These are phyloP conservation scores for Hemicentrotus pulcherrimus DNA, from an alignment of 35 echinoderm and acorn worm genomes.

Conservation along the genomic window DNA sequence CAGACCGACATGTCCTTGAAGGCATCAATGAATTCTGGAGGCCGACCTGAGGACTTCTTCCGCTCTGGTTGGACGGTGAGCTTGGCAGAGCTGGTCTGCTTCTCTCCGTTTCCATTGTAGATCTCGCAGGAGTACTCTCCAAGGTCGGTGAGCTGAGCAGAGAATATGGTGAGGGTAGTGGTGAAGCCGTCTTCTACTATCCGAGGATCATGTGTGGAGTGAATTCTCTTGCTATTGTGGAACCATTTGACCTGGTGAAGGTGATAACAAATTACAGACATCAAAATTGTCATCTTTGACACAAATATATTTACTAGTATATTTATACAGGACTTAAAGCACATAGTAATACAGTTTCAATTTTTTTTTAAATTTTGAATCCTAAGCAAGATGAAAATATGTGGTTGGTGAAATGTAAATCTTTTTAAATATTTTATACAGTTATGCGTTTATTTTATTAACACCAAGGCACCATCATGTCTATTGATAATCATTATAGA, in stretches of 20 bases:
- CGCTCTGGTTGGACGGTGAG: constrained; percentile 59
- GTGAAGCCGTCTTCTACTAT: constrained; percentile 61
- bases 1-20: constrained; percentile 54
- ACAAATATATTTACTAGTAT: too few species aligned
- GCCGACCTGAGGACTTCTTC: constrained; percentile 42
- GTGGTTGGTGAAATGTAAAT: too few species aligned
- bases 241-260: constrained; percentile 66
- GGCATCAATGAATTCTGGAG: constrained; percentile 57
- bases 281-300: background rate
- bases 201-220: constrained; percentile 46
- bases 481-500: too few species aligned
- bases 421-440: too few species aligned
- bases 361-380: too few species aligned
- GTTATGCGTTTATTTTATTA: too few species aligned
- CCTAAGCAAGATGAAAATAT: too few species aligned
- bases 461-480: too few species aligned
- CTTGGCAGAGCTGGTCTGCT: constrained; percentile 51
- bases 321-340: too few species aligned
- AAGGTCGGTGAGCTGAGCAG: constrained; percentile 45
- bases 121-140: constrained; percentile 69
- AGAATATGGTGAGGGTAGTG: constrained; percentile 47
- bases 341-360: too few species aligned
- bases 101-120: constrained; percentile 61
- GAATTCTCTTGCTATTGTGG: constrained; percentile 50
- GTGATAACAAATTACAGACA: background rate